These are phyloP conservation scores for Margarornis squamiger DNA, from an alignment of 2,797 vertebrate genomes.

Conservation along the genomic window DNA sequence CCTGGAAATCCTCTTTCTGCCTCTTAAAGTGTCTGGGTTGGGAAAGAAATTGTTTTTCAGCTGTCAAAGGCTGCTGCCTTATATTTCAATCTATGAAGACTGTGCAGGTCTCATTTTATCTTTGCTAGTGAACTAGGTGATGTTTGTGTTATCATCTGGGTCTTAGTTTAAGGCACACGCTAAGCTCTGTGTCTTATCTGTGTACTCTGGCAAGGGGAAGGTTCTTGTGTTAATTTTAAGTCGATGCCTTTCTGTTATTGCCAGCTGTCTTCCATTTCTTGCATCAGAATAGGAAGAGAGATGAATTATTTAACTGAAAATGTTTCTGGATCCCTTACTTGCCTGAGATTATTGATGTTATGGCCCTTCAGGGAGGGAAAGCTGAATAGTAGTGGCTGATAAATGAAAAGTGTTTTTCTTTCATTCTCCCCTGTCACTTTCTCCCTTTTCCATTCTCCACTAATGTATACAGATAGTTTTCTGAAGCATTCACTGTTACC, in stretches of 20 bases:
- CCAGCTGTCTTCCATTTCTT: neutral
- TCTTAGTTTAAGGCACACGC: neutral
- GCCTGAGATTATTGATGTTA: neutral
- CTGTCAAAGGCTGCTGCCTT: neutral
- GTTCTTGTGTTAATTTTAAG: neutral
- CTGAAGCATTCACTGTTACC: neutral
- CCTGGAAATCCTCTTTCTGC: neutral
- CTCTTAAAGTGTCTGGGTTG: neutral
- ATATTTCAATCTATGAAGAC: neutral
- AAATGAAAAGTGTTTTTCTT: neutral
- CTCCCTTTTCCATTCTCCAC: neutral
- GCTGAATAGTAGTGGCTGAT: neutral
- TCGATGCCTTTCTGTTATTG: neutral
- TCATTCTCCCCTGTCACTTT: neutral
- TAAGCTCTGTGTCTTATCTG: neutral
- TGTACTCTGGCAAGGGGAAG: neutral
- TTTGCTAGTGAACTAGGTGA: neutral
- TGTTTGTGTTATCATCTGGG: neutral
- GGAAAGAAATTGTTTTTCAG: neutral
- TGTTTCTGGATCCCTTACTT: neutral
- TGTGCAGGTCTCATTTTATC: neutral
- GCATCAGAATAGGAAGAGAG: neutral
- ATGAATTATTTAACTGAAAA: conserved; percentile 13
- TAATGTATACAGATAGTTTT: neutral
- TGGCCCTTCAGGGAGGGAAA: rapidly evolving